Percentiles rank a stretch among this genome's conserved stretches.
phyloP scores from a whole-genome alignment of 2,888 invertebrate genomes.

The Drosophila picticornis region DNA sequence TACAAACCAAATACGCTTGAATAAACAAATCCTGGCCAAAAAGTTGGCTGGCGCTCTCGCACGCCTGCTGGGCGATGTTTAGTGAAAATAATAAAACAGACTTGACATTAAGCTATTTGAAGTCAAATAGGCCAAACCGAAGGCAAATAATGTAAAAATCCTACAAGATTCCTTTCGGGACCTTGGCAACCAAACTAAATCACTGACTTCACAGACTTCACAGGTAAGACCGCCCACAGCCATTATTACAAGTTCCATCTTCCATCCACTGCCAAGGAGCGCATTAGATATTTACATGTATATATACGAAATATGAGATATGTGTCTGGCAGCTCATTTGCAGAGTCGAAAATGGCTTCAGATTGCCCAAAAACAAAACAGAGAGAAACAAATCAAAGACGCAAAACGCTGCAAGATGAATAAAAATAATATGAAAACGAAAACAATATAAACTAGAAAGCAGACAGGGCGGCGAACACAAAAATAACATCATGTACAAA shows the following conservation, averaged over 20 bases:
- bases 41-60: not conserved
- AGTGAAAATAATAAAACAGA: conserved; percentile 14
- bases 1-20: conserved; percentile 56
- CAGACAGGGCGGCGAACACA: conserved; percentile 28
- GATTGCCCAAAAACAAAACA: conserved; percentile 37
- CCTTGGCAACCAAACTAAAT: conserved; percentile 8
- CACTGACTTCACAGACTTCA: conserved; percentile 1
- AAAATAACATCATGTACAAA: conserved; percentile 42
- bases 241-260: not conserved
- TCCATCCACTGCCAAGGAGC: not conserved
- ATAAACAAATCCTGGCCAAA: conserved; percentile 62
- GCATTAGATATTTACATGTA: not conserved
- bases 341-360: conserved; percentile 6
- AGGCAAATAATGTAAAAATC: conserved; percentile 37
- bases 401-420: conserved; percentile 15
- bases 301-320: conserved; percentile 4
- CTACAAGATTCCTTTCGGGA: not conserved
- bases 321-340: conserved; percentile 17
- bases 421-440: conserved; percentile 1
- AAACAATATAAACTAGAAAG: conserved; percentile 29
- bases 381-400: conserved; percentile 54
- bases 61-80: conserved; percentile 22
- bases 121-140: conserved; percentile 32
- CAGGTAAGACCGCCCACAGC: conserved; percentile 4
- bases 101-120: conserved; percentile 20